These are phyloP conservation scores for Anguilla rostrata DNA, from an alignment of 2,113 vertebrate species.

Conservation along the genomic window DNA sequence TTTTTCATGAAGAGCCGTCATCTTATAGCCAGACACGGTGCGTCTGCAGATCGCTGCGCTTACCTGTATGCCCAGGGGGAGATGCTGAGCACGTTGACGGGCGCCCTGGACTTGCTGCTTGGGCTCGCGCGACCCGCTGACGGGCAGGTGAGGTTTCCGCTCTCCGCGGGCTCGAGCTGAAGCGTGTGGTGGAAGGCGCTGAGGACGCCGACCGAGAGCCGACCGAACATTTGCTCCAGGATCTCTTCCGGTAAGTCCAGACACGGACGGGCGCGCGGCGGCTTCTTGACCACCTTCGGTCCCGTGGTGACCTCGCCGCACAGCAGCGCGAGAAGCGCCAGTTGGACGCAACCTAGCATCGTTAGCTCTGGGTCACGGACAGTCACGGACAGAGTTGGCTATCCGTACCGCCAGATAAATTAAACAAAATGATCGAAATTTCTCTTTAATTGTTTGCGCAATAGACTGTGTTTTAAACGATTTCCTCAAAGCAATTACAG, in stretches of 20 bases:
- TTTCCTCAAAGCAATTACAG: background rate
- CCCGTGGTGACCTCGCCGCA: conserved; percentile 36
- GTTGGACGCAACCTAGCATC: conserved; percentile 47
- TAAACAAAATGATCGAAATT: background rate
- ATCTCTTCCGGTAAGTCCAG: conserved; percentile 86
- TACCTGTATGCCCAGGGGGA: conserved; percentile 96
- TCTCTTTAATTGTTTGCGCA: too few species aligned
- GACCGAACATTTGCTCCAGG: conserved; percentile 90
- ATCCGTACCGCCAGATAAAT: background rate
- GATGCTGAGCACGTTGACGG: conserved; percentile 86
- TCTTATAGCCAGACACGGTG: background rate
- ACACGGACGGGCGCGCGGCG: conserved; percentile 70
- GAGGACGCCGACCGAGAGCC: conserved; percentile 86
- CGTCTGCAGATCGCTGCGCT: conserved; percentile 17
- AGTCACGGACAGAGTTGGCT: too few species aligned
- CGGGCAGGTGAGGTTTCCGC: conserved; percentile 81
- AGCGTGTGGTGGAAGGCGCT: conserved; percentile 92
- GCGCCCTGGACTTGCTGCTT: conserved; percentile 71
- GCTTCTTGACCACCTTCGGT: conserved; percentile 61
- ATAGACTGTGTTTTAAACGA: background rate
- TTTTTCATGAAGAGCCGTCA: background rate
- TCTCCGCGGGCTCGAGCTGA: conserved; percentile 79
- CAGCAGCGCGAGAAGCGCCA: conserved; percentile 47
- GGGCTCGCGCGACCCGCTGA: conserved; percentile 49
- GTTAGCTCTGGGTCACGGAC: conserved; percentile 24